Evolutionary conservation across 2,888 invertebrate genomes (phyloP).

Genomic region (Muschampia plurimacula): DNA sequence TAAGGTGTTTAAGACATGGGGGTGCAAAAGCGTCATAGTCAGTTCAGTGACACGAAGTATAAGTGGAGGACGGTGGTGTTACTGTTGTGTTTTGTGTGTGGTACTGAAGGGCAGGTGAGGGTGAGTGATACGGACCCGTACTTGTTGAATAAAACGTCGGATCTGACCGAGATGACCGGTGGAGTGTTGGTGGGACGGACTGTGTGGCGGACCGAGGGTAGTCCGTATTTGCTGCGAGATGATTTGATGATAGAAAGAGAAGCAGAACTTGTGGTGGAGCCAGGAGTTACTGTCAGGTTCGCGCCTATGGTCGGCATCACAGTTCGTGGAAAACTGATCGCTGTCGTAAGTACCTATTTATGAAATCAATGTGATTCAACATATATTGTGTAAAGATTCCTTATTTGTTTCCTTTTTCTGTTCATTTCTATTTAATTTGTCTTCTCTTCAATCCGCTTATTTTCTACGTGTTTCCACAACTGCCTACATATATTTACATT

Average conservation of each 20-base stretch:
- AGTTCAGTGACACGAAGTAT: constrained; percentile 82
- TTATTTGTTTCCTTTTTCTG: neutral
- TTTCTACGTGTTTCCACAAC: neutral
- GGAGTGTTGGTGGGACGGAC: constrained; percentile 87
- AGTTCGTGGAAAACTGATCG: constrained; percentile 94
- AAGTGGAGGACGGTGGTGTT: constrained; percentile 81
- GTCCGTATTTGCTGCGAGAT: constrained; percentile 92
- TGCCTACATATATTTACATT: no score
- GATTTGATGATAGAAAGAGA: constrained; percentile 92
- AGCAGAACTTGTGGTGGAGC: constrained; percentile 93
- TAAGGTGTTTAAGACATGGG: constrained; percentile 74
- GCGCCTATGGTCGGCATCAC: constrained; percentile 97
- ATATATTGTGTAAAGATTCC: neutral
- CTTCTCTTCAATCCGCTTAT: neutral
- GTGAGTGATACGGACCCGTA: constrained; percentile 69
- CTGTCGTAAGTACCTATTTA: constrained; percentile 89
- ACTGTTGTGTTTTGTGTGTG: constrained; percentile 59
- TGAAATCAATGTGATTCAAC: neutral
- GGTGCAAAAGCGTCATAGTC: constrained; percentile 80
- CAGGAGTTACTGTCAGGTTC: constrained; percentile 96
- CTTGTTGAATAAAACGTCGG: constrained; percentile 72
- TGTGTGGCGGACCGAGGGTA: constrained; percentile 84
- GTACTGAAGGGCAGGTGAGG: constrained; percentile 66
- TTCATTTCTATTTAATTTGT: no score
- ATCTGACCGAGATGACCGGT: constrained; percentile 87